Evolutionary conservation across 2,113 vertebrate genomes (phyloP).

Genomic region (Tupaia chinensis): DNA sequence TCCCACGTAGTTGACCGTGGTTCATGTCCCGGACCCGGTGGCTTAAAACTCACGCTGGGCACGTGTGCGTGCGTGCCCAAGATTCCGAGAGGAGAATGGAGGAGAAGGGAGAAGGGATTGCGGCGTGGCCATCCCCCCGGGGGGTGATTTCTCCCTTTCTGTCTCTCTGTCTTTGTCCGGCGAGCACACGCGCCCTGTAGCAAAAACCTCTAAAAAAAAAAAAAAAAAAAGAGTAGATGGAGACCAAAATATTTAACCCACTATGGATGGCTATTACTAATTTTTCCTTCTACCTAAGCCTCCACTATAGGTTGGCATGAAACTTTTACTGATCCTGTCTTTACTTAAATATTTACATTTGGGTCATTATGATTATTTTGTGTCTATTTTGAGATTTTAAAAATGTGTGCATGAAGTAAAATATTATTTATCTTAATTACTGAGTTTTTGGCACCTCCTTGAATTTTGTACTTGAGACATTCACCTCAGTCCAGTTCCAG

Average conservation of each 20-base stretch:
- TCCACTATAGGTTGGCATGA: not conserved
- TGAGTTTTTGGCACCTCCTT: not conserved
- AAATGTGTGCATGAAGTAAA: not conserved
- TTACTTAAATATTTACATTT: not conserved
- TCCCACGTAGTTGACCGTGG: too few relatives aligned
- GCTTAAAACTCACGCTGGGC: too few relatives aligned
- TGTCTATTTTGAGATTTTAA: not conserved
- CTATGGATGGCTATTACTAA: not conserved
- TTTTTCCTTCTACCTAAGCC: not conserved
- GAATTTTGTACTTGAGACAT: not conserved
- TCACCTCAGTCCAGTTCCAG: not conserved
- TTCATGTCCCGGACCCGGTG: too few relatives aligned
- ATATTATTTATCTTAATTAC: not conserved
- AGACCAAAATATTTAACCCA: not conserved
- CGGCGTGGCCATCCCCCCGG: too few relatives aligned
- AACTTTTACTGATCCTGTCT: not conserved
- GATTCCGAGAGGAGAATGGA: too few relatives aligned
- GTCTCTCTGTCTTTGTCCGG: too few relatives aligned
- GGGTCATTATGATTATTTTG: not conserved
- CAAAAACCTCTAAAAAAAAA: too few relatives aligned
- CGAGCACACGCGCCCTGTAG: too few relatives aligned
- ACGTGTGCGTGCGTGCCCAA: too few relatives aligned
- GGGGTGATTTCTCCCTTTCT: too few relatives aligned
- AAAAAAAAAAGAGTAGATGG: too few relatives aligned
- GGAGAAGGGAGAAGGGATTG: too few relatives aligned